These are phyloP conservation scores for Meda fulgida DNA, from an alignment of 2,797 vertebrate genomes.

Conservation along the genomic window DNA sequence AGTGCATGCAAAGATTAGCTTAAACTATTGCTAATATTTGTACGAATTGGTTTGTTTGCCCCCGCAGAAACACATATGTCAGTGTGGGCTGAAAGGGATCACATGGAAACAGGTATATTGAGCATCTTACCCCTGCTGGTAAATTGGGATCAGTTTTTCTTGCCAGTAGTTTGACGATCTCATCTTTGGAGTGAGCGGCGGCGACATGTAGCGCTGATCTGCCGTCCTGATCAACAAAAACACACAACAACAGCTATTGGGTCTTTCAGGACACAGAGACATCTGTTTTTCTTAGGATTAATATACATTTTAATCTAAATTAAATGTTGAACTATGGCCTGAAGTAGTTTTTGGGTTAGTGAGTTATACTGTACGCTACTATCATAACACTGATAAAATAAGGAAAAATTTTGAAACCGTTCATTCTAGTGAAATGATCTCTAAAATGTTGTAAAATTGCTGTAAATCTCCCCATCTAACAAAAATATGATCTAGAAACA, in stretches of 20 bases:
- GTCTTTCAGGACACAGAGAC: background rate
- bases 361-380: background rate
- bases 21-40: background rate
- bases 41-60: no score
- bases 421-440: background rate
- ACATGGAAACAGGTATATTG: background rate
- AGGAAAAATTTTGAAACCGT: background rate
- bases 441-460: no score
- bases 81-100: background rate
- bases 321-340: background rate
- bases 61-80: background rate
- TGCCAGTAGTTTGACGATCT: slow-evolving; percentile 65
- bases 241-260: background rate
- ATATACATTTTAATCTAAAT: background rate
- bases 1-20: background rate
- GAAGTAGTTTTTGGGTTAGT: background rate
- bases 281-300: background rate
- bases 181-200: slow-evolving; percentile 67
- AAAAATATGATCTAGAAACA: background rate
- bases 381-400: background rate
- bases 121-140: slow-evolving; percentile 66
- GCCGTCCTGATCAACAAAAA: slow-evolving; percentile 60
- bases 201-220: slow-evolving; percentile 64
- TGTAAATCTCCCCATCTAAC: no score
- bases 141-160: slow-evolving; percentile 65